Conservation (phyloP, 2,113 vertebrate species). For the Nestor notabilis region DNA sequence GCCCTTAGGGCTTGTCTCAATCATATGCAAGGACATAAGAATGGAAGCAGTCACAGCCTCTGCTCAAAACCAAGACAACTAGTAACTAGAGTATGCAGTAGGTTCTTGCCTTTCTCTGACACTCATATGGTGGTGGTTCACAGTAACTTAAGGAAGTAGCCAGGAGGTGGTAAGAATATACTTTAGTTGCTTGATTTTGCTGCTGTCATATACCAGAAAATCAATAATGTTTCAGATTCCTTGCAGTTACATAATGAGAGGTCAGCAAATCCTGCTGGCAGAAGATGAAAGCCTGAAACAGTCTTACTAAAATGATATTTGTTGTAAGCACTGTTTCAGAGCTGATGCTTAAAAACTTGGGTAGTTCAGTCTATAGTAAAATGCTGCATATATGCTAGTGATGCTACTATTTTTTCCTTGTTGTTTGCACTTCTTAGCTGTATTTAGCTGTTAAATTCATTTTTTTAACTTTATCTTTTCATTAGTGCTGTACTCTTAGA, state of each 20-base stretch:
- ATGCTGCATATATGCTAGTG: neutral
- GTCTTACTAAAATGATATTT: neutral
- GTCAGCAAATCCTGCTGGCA: rapidly evolving
- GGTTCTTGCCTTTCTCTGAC: neutral
- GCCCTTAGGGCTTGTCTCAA: neutral
- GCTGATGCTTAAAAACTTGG: neutral
- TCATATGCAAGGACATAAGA: neutral
- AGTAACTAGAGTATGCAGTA: neutral
- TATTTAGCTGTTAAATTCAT: neutral
- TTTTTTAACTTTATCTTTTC: neutral
- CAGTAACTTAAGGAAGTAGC: neutral
- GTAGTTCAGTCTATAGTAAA: neutral
- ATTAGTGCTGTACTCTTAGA: neutral
- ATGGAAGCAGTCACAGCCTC: neutral
- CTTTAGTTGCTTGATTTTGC: neutral
- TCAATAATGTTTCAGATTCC: neutral
- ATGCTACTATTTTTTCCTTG: neutral
- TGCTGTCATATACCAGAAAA: neutral
- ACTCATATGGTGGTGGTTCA: neutral
- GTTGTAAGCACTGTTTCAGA: neutral
- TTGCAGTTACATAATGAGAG: neutral
- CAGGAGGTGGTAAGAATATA: neutral
- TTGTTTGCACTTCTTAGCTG: neutral
- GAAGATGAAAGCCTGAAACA: neutral
- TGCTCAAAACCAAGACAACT: neutral